Evolutionary conservation across 2,113 vertebrate species (phyloP).

Genomic region (Riparia riparia): DNA sequence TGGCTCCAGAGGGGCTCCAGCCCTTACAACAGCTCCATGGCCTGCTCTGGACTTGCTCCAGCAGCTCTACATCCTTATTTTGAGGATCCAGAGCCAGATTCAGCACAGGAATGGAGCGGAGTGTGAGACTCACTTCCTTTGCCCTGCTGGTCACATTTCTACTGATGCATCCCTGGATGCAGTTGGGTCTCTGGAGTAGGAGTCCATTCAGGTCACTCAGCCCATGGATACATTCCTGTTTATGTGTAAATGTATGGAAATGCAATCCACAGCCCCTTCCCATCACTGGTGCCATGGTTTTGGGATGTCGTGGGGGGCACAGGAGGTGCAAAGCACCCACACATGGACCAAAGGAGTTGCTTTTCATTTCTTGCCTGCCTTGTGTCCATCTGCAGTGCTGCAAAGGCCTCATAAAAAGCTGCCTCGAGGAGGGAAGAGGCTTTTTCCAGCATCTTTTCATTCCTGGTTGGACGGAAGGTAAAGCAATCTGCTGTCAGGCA

Average conservation of each 20-base stretch:
- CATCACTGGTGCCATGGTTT: rapidly evolving
- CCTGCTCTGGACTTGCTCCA: neutral
- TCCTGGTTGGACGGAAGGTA: neutral
- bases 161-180: rapidly evolving
- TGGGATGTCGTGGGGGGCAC: neutral
- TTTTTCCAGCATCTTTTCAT: neutral
- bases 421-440: neutral
- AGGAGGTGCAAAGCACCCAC: neutral
- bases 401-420: neutral
- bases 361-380: neutral
- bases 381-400: neutral
- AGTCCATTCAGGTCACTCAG: neutral
- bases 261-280: neutral
- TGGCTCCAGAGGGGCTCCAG: neutral
- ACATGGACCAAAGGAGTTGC: neutral
- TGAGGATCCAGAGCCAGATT: neutral
- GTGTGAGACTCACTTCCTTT: neutral
- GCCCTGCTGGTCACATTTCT: neutral
- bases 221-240: rapidly evolving
- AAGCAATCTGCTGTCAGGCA: neutral
- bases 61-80: neutral
- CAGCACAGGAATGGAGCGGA: neutral
- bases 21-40: rapidly evolving
- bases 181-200: neutral
- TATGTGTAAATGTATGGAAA: neutral